phyloP scores from a whole-genome alignment of 2,113 vertebrate species.

The Xenopus borealis region DNA sequence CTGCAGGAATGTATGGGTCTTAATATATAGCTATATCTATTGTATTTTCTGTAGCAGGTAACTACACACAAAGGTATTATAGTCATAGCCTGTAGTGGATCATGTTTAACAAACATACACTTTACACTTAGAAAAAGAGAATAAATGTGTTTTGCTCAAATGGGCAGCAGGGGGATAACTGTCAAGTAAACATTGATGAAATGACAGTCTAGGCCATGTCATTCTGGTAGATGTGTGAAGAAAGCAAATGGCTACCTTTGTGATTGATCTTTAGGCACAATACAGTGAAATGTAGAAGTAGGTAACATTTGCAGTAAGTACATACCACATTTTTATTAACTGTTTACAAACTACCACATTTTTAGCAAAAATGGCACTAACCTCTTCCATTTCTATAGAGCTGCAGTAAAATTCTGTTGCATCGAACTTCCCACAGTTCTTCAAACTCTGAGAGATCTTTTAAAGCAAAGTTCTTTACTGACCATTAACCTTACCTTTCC shows the following conservation, averaged over 20 bases:
- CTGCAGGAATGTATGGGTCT: no score
- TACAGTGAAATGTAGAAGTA: conserved; percentile 66
- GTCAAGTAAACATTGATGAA: conserved; percentile 70
- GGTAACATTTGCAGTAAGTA: no score
- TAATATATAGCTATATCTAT: conserved; percentile 7
- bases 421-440: no score
- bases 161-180: conserved; percentile 73
- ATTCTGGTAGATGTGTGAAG: conserved; percentile 73
- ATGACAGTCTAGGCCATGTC: conserved; percentile 77
- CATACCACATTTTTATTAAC: no score
- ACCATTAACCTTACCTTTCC: no score
- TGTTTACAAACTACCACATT: no score
- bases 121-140: conserved; percentile 68
- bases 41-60: conserved; percentile 67
- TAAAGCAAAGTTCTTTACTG: no score
- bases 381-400: no score
- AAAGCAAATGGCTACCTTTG: conserved; percentile 73
- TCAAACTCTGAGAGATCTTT: no score
- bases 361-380: no score
- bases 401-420: no score
- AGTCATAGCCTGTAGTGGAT: conserved; percentile 73
- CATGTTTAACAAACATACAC: conserved; percentile 68
- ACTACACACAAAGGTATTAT: conserved; percentile 16
- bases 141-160: conserved; percentile 72
- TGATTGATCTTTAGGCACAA: conserved; percentile 67